phyloP scores from a whole-genome alignment of 1,140 invertebrate genomes.

The Epicauta chinensis region DNA sequence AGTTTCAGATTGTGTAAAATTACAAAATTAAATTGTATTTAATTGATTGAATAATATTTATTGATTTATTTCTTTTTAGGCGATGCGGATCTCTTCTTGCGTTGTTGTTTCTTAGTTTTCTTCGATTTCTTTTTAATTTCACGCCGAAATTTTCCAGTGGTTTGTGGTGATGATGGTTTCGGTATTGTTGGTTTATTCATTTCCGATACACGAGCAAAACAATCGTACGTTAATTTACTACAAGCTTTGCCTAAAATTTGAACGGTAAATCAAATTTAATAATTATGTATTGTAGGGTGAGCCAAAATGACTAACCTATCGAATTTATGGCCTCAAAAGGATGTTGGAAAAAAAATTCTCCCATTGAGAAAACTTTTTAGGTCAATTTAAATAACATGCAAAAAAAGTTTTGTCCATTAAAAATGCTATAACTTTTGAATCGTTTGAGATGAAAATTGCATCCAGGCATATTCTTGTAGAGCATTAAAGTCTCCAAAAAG shows the following conservation, averaged over 20 bases:
- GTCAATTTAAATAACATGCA: too few relatives aligned
- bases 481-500: too few relatives aligned
- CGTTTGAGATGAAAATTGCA: too few relatives aligned
- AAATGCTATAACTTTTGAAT: too few relatives aligned
- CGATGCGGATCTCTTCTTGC: constrained; percentile 28
- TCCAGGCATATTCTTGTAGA: too few relatives aligned
- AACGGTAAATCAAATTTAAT: too few relatives aligned
- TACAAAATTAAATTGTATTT: constrained; percentile 5
- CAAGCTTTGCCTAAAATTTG: constrained; percentile 42
- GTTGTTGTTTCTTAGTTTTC: constrained; percentile 24
- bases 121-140: constrained; percentile 29
- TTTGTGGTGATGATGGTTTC: constrained; percentile 16
- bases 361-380: too few relatives aligned
- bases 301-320: too few relatives aligned
- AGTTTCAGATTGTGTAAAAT: background rate
- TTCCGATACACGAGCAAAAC: constrained; percentile 43
- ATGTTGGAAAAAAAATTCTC: too few relatives aligned
- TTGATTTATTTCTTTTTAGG: constrained; percentile 24
- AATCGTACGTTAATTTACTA: constrained; percentile 47
- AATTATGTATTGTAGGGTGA: too few relatives aligned
- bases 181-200: constrained; percentile 25
- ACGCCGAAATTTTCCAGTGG: constrained; percentile 21
- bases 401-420: too few relatives aligned
- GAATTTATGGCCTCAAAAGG: too few relatives aligned
- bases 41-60: constrained; percentile 1